A percentile compares a stretch with the other conserved stretches of the same genome.
Evolutionary conservation across 92 coral and sea anemone species (phyloP).

Genomic region (Epizoanthus illoricatus): DNA sequence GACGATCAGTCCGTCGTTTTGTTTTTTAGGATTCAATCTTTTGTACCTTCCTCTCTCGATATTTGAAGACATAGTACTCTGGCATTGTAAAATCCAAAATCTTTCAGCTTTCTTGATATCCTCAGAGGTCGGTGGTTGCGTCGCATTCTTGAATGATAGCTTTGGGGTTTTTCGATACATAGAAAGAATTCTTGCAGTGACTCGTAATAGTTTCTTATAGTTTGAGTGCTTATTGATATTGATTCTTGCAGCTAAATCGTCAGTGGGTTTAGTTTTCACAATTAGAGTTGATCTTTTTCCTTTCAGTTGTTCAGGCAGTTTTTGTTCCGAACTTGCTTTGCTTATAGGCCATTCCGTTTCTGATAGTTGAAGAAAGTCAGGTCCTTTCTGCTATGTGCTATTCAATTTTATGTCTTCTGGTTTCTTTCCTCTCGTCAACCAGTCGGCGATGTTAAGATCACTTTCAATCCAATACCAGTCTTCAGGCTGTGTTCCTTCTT

Average conservation of each 20-base stretch:
- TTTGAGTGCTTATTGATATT: conserved; percentile 38
- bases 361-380: conserved; percentile 23
- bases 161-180: neutral
- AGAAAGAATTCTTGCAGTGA: conserved; percentile 43
- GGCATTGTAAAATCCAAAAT: neutral
- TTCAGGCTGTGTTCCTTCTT: neutral
- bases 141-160: conserved; percentile 14
- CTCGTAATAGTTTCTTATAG: conserved; percentile 26
- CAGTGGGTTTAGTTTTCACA: neutral
- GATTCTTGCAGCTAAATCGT: conserved; percentile 28
- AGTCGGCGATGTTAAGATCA: neutral
- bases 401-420: neutral
- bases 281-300: neutral
- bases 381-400: conserved; percentile 20
- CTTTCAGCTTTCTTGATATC: conserved; percentile 27
- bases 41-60: conserved; percentile 37
- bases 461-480: neutral
- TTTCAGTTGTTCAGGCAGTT: conserved; percentile 30
- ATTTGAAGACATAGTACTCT: neutral
- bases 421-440: conserved; percentile 26
- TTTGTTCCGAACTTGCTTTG: neutral
- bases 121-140: conserved; percentile 1
- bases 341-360: conserved; percentile 33
- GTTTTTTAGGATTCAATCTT: conserved; percentile 38
- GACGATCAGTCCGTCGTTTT: conserved; percentile 20